Conservation (phyloP, 2,113 vertebrate species). For the Balaenoptera acutorostrata region DNA sequence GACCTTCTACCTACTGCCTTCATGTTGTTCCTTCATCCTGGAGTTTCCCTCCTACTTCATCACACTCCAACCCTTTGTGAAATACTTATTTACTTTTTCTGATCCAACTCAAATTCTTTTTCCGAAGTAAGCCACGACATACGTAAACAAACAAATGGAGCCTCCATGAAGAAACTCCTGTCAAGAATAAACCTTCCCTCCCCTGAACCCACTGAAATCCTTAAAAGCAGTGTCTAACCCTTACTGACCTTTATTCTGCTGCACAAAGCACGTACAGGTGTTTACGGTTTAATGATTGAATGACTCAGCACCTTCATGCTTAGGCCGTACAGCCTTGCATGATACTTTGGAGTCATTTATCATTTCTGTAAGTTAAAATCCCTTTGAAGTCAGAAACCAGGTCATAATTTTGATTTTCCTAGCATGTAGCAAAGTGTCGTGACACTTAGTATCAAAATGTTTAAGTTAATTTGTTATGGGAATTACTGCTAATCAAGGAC, state of each 20-base stretch:
- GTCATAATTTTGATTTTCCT: background rate
- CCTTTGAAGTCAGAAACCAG: background rate
- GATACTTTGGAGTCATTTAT: background rate
- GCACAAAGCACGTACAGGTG: background rate
- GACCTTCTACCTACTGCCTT: background rate
- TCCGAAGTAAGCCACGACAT: background rate
- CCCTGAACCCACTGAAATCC: background rate
- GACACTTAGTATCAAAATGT: background rate
- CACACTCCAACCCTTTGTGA: background rate
- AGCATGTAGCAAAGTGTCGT: background rate
- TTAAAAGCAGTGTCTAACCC: background rate
- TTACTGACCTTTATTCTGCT: background rate
- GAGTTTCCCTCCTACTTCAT: background rate
- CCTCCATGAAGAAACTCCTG: background rate
- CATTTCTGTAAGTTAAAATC: background rate
- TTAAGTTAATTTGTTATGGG: background rate
- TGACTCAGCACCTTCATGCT: background rate
- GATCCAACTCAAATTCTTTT: background rate
- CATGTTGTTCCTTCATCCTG: background rate
- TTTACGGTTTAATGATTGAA: background rate
- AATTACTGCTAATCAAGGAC: background rate
- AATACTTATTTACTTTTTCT: constrained; percentile 18
- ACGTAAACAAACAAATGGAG: constrained; percentile 14
- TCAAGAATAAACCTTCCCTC: background rate
- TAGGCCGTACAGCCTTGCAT: background rate